Evolutionary conservation across 2,888 invertebrate species (phyloP).

Genomic region (Metellina segmentata): DNA sequence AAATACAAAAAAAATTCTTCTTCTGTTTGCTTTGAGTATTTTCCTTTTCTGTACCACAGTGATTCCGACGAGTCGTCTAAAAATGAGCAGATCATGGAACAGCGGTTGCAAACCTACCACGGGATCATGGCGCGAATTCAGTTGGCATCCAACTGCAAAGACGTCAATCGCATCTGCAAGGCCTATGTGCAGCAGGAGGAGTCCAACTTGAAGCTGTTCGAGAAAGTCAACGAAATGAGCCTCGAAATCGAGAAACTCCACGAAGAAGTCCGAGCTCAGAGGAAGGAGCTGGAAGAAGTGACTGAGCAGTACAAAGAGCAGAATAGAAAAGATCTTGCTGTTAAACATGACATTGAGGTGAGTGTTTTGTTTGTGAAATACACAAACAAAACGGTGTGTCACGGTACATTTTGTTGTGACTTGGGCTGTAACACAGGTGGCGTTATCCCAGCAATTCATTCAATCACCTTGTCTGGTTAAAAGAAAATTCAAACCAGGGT

Average conservation of each 20-base stretch:
- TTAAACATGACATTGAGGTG: conserved; percentile 66
- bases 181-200: conserved; percentile 56
- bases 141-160: conserved; percentile 53
- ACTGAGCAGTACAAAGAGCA: conserved; percentile 64
- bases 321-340: conserved; percentile 65
- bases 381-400: no score
- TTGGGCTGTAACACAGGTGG: no score
- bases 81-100: conserved; percentile 60
- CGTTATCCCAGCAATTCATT: no score
- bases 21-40: not conserved
- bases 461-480: no score
- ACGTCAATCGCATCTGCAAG: conserved; percentile 63
- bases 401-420: no score
- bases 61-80: conserved; percentile 41
- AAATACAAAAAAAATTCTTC: not conserved
- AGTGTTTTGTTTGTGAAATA: no score
- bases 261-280: conserved; percentile 51
- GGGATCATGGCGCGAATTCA: conserved; percentile 42
- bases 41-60: not conserved
- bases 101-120: conserved; percentile 37
- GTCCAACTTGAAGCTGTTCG: conserved; percentile 47
- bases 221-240: conserved; percentile 64
- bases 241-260: conserved; percentile 66
- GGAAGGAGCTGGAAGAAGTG: conserved; percentile 35
- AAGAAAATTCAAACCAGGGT: no score